phyloP scores from a whole-genome alignment of 2,797 vertebrate genomes.

The Chrysocyon brachyurus region DNA sequence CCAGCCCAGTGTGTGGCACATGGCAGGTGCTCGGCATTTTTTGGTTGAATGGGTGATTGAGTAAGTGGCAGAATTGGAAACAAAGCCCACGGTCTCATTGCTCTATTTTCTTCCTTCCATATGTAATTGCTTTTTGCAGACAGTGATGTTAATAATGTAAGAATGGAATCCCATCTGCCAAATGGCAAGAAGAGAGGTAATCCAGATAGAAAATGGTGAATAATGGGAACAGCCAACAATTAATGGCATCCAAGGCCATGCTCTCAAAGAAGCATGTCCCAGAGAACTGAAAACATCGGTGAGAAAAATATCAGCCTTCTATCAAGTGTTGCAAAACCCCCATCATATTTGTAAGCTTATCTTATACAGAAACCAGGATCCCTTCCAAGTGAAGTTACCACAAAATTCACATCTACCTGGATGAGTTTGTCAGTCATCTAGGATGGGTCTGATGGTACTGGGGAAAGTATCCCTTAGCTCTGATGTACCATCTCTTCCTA shows the following conservation, averaged over 20 bases:
- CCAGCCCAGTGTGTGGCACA: not conserved
- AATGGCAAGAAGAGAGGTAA: not conserved
- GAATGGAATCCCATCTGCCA: conserved; percentile 33
- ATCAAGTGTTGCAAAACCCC: not conserved
- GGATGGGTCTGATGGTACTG: not conserved
- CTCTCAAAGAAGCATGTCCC: not conserved
- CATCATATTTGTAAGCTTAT: not conserved
- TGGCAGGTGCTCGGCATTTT: not conserved
- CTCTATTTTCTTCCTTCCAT: conserved; percentile 14
- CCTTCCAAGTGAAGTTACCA: not conserved
- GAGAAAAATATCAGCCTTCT: not conserved
- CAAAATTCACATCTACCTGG: not conserved
- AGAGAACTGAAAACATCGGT: not conserved
- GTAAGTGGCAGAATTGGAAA: not conserved
- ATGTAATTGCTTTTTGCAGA: conserved; percentile 33
- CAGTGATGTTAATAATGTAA: conserved; percentile 51
- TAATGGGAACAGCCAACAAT: not conserved
- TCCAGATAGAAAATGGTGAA: conserved; percentile 23
- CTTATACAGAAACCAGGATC: not conserved
- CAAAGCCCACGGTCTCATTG: not conserved
- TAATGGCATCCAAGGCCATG: not conserved
- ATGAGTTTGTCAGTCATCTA: not conserved
- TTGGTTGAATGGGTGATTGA: not conserved
- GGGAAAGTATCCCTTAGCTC: not conserved
- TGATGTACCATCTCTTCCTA: not conserved